phyloP scores from a whole-genome alignment of 1,140 invertebrate species.

The Hycleus cichorii region DNA sequence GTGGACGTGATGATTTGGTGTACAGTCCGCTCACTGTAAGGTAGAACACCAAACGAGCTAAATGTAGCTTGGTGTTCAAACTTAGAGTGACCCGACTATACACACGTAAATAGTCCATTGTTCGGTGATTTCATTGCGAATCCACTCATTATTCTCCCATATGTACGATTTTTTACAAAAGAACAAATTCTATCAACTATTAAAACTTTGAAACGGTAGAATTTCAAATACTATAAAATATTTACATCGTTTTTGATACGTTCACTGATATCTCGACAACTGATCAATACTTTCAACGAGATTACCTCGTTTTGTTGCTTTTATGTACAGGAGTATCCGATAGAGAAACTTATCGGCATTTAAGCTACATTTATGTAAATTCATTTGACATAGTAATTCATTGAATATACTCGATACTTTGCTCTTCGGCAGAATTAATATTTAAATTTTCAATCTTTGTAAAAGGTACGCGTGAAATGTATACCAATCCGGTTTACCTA shows the following conservation, averaged over 20 bases:
- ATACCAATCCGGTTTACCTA: too few relatives aligned
- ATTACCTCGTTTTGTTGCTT: conserved; percentile 10
- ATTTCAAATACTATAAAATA: neutral
- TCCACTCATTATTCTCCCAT: too few relatives aligned
- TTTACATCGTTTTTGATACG: conserved; percentile 7
- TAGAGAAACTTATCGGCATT: conserved; percentile 4
- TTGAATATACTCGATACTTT: too few relatives aligned
- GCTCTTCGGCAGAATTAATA: neutral
- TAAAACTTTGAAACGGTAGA: neutral
- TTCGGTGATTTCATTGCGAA: neutral
- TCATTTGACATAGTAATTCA: too few relatives aligned
- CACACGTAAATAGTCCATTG: conserved; percentile 23
- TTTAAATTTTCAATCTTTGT: conserved; percentile 4
- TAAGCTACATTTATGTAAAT: neutral
- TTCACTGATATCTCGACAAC: conserved; percentile 7
- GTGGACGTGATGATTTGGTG: conserved; percentile 30
- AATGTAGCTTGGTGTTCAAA: conserved; percentile 77
- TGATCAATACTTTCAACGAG: conserved; percentile 11
- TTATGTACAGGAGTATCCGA: conserved; percentile 3
- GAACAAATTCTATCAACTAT: neutral
- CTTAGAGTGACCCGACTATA: conserved; percentile 67
- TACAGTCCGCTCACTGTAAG: conserved; percentile 72
- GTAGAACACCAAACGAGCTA: conserved; percentile 79
- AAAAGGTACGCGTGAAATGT: neutral
- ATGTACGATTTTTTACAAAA: too few relatives aligned